A percentile compares a stretch with the other conserved stretches of the same genome.
phyloP scores from a whole-genome alignment of 2,113 vertebrate genomes.

The Vulpes ferrilata region DNA sequence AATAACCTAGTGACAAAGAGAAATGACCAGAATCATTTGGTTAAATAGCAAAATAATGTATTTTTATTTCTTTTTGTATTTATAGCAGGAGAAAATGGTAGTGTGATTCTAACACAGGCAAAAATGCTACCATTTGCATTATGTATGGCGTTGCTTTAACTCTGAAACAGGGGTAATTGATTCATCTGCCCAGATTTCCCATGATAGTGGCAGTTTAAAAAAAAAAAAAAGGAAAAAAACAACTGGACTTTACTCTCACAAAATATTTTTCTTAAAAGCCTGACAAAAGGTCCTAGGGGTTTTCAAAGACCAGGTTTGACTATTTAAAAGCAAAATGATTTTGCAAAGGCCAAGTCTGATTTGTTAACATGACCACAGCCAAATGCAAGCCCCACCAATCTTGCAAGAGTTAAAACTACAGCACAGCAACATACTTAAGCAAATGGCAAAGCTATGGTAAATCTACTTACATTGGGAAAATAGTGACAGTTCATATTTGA shows the following conservation, averaged over 20 bases:
- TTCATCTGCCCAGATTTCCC: constrained; percentile 8
- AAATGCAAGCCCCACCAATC: constrained; percentile 56
- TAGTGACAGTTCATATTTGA: constrained; percentile 61
- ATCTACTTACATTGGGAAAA: constrained; percentile 63
- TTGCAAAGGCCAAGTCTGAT: constrained; percentile 59
- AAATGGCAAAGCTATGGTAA: constrained; percentile 14
- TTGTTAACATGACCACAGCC: constrained; percentile 63
- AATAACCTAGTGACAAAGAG: constrained; percentile 5
- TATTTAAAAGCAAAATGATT: constrained; percentile 67
- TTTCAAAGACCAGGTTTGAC: constrained; percentile 35
- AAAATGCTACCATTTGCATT: constrained; percentile 16
- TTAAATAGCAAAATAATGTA: not conserved
- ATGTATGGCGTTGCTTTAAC: not conserved
- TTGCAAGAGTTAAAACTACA: constrained; percentile 66
- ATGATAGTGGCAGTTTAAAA: not conserved
- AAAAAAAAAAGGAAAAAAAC: not conserved
- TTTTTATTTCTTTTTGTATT: not conserved
- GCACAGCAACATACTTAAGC: not conserved
- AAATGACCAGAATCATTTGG: not conserved
- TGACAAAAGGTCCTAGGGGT: constrained; percentile 50
- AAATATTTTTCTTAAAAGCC: constrained; percentile 57
- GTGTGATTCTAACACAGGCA: not conserved
- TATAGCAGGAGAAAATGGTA: not conserved
- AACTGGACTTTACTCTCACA: constrained; percentile 42
- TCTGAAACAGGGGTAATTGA: not conserved